Base-by-base conservation (phyloP, 35 echinoderm and acorn worm genomes). In the Nesometra sesokonis region DNA sequence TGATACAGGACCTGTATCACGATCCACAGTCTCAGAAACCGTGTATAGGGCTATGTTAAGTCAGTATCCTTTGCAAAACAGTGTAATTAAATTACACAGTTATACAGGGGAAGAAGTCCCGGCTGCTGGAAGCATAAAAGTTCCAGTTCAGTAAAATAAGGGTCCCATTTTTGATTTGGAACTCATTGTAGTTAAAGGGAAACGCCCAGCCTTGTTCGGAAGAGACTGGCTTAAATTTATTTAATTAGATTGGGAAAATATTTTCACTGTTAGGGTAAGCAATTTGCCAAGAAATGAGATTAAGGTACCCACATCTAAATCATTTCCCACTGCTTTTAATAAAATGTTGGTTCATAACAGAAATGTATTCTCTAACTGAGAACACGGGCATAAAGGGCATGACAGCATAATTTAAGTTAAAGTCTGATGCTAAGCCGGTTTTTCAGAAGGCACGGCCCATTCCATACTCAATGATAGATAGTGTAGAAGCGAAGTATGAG, bases 211-310 rank as follows among this genome's bases (percentile, higher is more conserved):
- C 8, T 43, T 87, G 30, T 40, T 87, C 79, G 85, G 85, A 29
- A 77, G 35, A 17, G 76, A 78, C 21, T 79, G 35, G 67, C 37
- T 87, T 13, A 31, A 27, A 17, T 32, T 78, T 15, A 29, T 87
- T 38, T 79, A 87, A 39, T 79, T 87, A 32, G 32, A 87, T 38
- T 87, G 85, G 57, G 32, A 87, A 31, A n/a, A 36, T 78, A 87
- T 78, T 36, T 87, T 87, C 33, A 78, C 85, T 8, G 76, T 87
- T 30, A 87, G 29, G 15, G 30, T 57, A 30, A 84, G 43, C 15
- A 1, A 67, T 67, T 13, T 27, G 52, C 23, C 52, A 67, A 2
- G 52, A 19, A 67, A 67, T 67, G 23, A 17, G 9, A 19, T 67
- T 2, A 67, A 67, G 21, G 21, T 67, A 67, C 52, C 52, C 52